Base-by-base conservation (phyloP, 2,113 vertebrate genomes). In the Alethe castanea region DNA sequence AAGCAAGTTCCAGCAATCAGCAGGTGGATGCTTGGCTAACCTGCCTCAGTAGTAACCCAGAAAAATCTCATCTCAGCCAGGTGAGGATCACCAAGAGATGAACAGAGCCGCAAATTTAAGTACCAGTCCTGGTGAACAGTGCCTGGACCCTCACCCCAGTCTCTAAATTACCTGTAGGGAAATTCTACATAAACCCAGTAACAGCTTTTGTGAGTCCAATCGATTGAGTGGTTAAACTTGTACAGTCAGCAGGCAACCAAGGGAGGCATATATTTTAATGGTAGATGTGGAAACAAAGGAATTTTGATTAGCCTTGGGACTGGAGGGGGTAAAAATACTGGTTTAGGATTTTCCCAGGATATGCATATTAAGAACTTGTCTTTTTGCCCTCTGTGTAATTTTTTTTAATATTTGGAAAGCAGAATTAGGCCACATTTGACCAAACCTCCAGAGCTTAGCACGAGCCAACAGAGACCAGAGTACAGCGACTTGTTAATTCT, bases 321-420 rank as follows among this genome's bases (percentile, higher is more conserved):
- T 65, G 29, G 78, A 92, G 74, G 85, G 94, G 91, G 91, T 82
- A 93, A 95, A 96, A 96, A 88, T 90, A 95, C 91, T 94, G 73
- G 93, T 95, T 94, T 94, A 96, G 81, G 81, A 72, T 95, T 96
- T 95, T 96, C 93, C 95, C 91, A 95, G 50, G 84, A 91, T 90
- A 92, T 73, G 84, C 90, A 96, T 95, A 95, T 96, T 92, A 95
- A 95, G 81, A 87, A 94, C 81, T 92, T 96, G 84, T 94, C 93
- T 96, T 97, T 97, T 96, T 96, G 89, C 91, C 95, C 95, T 94
- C 85, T 97, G 88, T 79, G 78, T 95, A 90, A 78, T 79, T 92
- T 92, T 90, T 91, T 90, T 90, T 86, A 96, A 94, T 94, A 91
- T 95, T 81, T 91, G 92, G 93, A 96, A 97, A 95, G 89, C 94